Conservation (phyloP, 2,113 vertebrate genomes). For the Larimichthys crocea region DNA sequence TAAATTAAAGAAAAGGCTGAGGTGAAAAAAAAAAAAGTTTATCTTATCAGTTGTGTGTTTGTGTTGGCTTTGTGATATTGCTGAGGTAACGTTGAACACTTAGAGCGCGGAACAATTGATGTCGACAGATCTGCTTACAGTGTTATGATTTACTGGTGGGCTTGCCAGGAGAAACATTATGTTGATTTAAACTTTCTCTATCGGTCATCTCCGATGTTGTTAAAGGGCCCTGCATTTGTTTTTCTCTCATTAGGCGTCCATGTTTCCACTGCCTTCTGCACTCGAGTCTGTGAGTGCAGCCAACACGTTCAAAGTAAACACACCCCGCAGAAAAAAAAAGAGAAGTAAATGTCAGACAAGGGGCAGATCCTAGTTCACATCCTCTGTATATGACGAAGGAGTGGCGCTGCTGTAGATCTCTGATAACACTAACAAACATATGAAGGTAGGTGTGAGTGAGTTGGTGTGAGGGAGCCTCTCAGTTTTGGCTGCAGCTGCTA, state of each 20-base stretch:
- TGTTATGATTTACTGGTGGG: constrained; percentile 59
- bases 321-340: constrained; percentile 41
- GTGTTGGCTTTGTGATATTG: constrained; percentile 30
- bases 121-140: constrained; percentile 60
- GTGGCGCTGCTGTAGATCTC: constrained; percentile 52
- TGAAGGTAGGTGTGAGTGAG: constrained; percentile 25
- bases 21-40: constrained; percentile 28
- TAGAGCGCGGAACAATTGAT: constrained; percentile 61
- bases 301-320: constrained; percentile 79
- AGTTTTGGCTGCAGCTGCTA: constrained; percentile 56
- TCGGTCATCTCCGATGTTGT: constrained; percentile 67
- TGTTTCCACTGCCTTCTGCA: constrained; percentile 57
- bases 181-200: constrained; percentile 77
- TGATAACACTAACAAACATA: constrained; percentile 55
- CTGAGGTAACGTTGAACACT: constrained; percentile 39
- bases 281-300: constrained; percentile 34
- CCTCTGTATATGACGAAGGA: constrained; percentile 48
- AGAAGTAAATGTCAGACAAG: constrained; percentile 71
- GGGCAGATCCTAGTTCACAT: constrained; percentile 66
- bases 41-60: constrained; percentile 56
- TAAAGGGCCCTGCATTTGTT: constrained; percentile 64
- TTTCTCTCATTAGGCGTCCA: constrained; percentile 55
- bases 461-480: constrained; percentile 32
- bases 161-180: constrained; percentile 69
- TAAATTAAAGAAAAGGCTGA: constrained; percentile 38